Percentiles rank a stretch among this genome's conserved stretches.
Conservation (phyloP, 92 coral and sea anemone species). For the Diadumene lineata region DNA sequence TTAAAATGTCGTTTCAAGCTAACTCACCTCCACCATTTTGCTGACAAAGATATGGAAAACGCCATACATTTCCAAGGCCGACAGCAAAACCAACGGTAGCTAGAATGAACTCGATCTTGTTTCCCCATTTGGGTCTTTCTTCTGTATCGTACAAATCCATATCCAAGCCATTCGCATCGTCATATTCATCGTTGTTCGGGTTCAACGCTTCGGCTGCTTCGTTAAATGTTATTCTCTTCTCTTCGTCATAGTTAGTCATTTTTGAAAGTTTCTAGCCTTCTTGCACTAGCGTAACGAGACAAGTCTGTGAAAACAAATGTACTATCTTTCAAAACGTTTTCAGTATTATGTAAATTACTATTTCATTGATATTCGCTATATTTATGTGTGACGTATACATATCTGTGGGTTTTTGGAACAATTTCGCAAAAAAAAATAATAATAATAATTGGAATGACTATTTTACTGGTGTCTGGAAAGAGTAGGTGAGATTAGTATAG, state of each 20-base stretch:
- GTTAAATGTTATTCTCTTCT: slow-evolving; percentile 49
- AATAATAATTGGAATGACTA: neutral
- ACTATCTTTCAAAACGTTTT: neutral
- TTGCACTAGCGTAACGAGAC: neutral
- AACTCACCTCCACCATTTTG: slow-evolving; percentile 33
- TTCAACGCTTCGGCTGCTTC: slow-evolving; percentile 48
- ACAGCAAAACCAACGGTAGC: slow-evolving; percentile 33
- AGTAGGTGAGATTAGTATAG: no score
- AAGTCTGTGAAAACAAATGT: neutral
- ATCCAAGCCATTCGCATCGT: slow-evolving; percentile 30
- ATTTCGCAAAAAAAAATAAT: neutral
- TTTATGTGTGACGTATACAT: neutral
- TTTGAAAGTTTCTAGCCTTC: neutral
- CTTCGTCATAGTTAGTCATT: slow-evolving; percentile 60
- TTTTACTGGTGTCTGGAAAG: no score
- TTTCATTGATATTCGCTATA: neutral
- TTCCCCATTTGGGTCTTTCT: slow-evolving; percentile 37
- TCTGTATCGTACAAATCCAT: slow-evolving; percentile 22
- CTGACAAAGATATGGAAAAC: slow-evolving; percentile 32
- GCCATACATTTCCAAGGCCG: slow-evolving; percentile 33
- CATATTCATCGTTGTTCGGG: slow-evolving; percentile 23
- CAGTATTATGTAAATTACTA: neutral
- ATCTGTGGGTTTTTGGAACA: neutral
- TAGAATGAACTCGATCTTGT: slow-evolving; percentile 25
- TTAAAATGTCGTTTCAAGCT: neutral